phyloP scores from a whole-genome alignment of 2,888 invertebrate genomes.

The Drosophila algonquin region DNA sequence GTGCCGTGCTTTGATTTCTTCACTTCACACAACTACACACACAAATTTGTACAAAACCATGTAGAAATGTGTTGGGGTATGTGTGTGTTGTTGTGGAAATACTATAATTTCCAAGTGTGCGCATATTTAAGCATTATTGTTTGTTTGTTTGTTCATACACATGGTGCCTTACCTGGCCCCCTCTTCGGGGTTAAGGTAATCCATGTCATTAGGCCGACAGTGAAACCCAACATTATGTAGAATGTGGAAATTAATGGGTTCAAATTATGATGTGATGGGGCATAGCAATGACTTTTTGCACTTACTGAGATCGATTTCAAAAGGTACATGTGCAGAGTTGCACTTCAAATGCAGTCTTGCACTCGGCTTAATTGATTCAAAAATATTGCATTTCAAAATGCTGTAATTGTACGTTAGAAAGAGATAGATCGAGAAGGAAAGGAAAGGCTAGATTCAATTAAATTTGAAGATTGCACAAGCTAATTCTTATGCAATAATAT shows the following conservation, averaged over 20 bases:
- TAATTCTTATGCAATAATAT: not conserved
- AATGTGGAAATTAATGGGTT: conserved; percentile 10
- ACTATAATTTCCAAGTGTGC: conserved; percentile 29
- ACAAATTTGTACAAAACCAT: not conserved
- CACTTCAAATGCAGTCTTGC: not conserved
- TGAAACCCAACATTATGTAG: conserved; percentile 9
- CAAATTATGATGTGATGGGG: not conserved
- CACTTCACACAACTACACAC: conserved; percentile 21
- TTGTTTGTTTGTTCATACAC: conserved; percentile 18
- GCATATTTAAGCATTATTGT: conserved; percentile 35
- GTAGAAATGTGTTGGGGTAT: not conserved
- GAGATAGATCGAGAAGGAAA: not conserved
- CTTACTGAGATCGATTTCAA: not conserved
- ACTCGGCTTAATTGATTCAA: not conserved
- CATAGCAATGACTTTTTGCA: not conserved
- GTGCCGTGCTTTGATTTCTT: conserved; percentile 21
- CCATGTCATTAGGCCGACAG: conserved; percentile 25
- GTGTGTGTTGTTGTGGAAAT: not conserved
- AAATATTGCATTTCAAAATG: not conserved
- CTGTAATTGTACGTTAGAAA: not conserved
- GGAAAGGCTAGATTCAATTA: not conserved
- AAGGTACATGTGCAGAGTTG: not conserved
- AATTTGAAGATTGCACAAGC: not conserved
- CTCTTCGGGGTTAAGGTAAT: conserved; percentile 32
- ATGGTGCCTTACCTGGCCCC: not conserved